A percentile compares a stretch with the other conserved stretches of the same genome.
These are phyloP conservation scores for Tinamus major DNA, from an alignment of 2,797 vertebrate species.

Conservation along the genomic window DNA sequence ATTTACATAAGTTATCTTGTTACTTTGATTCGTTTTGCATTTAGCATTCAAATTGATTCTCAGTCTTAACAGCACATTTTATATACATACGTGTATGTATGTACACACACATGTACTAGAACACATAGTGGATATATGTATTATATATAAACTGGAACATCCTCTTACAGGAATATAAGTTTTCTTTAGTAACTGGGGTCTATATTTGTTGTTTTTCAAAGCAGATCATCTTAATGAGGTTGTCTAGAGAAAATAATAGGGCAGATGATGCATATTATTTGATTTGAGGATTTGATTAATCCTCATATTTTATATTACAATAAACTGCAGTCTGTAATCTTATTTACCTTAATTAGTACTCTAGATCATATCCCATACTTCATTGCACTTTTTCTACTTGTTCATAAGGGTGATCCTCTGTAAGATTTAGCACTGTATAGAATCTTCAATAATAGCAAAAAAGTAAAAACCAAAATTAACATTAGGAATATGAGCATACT, in stretches of 20 bases:
- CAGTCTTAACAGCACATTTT: not conserved
- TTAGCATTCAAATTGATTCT: not conserved
- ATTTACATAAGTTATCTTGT: not conserved
- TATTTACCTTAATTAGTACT: not conserved
- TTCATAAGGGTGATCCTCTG: not conserved
- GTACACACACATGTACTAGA: not conserved
- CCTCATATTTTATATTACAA: not conserved
- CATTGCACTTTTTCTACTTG: accelerated
- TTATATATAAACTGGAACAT: not conserved
- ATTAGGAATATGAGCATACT: not conserved
- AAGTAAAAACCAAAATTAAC: not conserved
- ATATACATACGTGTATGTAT: not conserved
- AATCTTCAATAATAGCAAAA: not conserved
- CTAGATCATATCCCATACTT: not conserved
- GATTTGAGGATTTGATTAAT: not conserved
- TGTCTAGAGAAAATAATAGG: not conserved
- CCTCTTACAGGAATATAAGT: no score
- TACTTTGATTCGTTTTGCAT: no score
- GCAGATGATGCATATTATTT: not conserved
- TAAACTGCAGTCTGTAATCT: not conserved
- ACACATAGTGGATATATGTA: no score
- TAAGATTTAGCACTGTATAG: not conserved
- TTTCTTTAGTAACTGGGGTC: not conserved
- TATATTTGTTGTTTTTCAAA: not conserved
- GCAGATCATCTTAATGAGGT: not conserved